A percentile compares a stretch with the other conserved stretches of the same genome.
Conservation (phyloP, 2,888 invertebrate species). For the Diarsia brunnea region DNA sequence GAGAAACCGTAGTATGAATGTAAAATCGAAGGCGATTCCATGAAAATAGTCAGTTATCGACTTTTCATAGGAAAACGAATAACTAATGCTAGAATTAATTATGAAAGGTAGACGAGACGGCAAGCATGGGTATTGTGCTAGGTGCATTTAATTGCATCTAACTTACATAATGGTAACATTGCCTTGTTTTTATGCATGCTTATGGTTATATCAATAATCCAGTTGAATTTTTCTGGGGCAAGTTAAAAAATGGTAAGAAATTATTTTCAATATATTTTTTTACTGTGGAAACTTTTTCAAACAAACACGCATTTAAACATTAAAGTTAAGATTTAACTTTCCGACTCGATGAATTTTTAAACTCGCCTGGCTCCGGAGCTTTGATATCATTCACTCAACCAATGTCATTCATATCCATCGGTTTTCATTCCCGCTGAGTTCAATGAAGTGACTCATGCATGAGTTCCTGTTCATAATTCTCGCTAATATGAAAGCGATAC, state of each 20-base stretch:
- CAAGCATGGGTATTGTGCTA: conserved; percentile 7
- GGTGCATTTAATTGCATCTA: too few species aligned
- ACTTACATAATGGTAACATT: background rate
- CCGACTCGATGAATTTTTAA: conserved; percentile 15
- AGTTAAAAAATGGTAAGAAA: too few species aligned
- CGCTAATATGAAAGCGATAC: conserved; percentile 51
- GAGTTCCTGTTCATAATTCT: conserved; percentile 46
- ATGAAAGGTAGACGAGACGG: background rate
- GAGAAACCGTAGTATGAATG: conserved; percentile 43
- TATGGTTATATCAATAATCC: background rate
- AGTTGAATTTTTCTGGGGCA: conserved; percentile 4
- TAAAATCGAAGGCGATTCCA: conserved; percentile 30
- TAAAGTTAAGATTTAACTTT: too few species aligned
- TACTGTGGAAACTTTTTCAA: background rate
- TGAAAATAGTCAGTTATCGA: conserved; percentile 34
- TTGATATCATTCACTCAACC: conserved; percentile 46
- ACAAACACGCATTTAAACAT: too few species aligned
- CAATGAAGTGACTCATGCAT: conserved; percentile 52
- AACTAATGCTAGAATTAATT: conserved; percentile 5
- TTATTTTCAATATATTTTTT: conserved; percentile 4
- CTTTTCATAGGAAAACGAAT: conserved; percentile 2
- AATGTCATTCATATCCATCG: conserved; percentile 35
- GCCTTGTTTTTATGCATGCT: background rate
- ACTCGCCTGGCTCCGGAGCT: background rate
- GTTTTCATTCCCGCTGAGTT: conserved; percentile 39